A percentile compares a stretch with the other conserved stretches of the same genome.
Evolutionary conservation across 2,888 invertebrate species (phyloP).

Genomic region (Hirudinaria manillensis): DNA sequence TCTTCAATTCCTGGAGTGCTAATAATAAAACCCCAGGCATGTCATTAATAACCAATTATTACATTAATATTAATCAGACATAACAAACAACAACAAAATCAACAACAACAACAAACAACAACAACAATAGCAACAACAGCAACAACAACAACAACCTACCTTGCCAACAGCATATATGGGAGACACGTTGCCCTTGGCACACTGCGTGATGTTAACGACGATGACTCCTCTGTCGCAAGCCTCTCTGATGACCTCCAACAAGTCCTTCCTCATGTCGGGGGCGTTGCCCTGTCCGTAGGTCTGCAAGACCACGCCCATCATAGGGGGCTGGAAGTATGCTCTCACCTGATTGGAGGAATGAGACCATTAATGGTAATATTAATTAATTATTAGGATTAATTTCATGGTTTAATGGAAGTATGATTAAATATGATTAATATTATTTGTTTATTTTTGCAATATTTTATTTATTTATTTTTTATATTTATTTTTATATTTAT

Average conservation of each 20-base stretch:
- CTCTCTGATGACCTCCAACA: conserved; percentile 66
- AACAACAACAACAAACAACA: too few species aligned
- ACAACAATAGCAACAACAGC: background rate
- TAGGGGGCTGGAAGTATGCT: conserved; percentile 65
- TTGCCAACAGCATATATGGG: conserved; percentile 78
- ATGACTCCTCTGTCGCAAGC: conserved; percentile 70
- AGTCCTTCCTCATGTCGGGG: conserved; percentile 74
- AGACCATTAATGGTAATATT: background rate
- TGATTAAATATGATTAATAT: too few species aligned
- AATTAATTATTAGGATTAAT: too few species aligned
- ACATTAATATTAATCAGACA: background rate
- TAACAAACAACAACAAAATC: too few species aligned
- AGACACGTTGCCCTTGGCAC: conserved; percentile 73
- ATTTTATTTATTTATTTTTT: too few species aligned
- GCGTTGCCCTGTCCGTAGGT: conserved; percentile 90
- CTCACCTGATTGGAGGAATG: conserved; percentile 49
- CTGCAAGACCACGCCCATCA: conserved; percentile 74
- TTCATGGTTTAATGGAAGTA: too few species aligned
- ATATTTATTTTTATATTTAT: too few species aligned
- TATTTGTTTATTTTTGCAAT: too few species aligned
- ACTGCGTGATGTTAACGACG: conserved; percentile 87
- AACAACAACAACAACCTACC: conserved; percentile 50
- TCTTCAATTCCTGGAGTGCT: too few species aligned
- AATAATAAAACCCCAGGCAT: too few species aligned
- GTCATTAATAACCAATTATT: too few species aligned